Base-by-base conservation (phyloP, 2,113 vertebrate species). In the Aepyceros melampus region DNA sequence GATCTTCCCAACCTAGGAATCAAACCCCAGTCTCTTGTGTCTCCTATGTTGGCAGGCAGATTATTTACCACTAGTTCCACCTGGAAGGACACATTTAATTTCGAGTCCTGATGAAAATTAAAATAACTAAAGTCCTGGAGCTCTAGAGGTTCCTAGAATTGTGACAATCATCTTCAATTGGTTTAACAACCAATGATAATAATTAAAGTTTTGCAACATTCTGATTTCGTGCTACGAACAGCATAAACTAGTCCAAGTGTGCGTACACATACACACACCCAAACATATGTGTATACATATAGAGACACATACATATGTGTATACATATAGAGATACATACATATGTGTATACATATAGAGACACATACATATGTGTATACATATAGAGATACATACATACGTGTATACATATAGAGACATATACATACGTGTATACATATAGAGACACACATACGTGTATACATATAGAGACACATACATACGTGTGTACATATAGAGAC, bases 231-330 rank as follows among this genome's bases (percentile, higher is more conserved):
- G 51, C 27, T 79, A 87, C 1, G 84, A 53, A 53, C 0, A 85
- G 55, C 6, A 67, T 19, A 49, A 76, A 95, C 49, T 10, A 71
- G 58, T 27, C 7, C 53, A 33, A 6, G 4, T 15, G 31, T 12
- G 12, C 3, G 0, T 21, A 33, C 7, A 40, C 1, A 31, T 1
- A n/a, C 10, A 89, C n/a, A 89, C 45, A 36, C 2, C 53, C 36
- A 78, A 4, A 47, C 4, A 53, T 29, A 23, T 4, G 33, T 4
- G 14, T 12, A 4, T 40, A 36, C 3, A 5, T 53, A n/a, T n/a
- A n/a, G 10, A n/a, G n/a, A n/a, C 8, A 12, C 36, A 47, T 15
- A 7, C 12, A 23, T 3, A 5, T 15, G 1, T 27, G 31, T 49
- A 40, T 53, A 47, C 10, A 40, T 11, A 12, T 40, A 12, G n/a